Evolutionary conservation across 2,888 invertebrate species (phyloP), one percentile per base, ranked within the genome.

Genomic region (Clistopyga incitator): DNA sequence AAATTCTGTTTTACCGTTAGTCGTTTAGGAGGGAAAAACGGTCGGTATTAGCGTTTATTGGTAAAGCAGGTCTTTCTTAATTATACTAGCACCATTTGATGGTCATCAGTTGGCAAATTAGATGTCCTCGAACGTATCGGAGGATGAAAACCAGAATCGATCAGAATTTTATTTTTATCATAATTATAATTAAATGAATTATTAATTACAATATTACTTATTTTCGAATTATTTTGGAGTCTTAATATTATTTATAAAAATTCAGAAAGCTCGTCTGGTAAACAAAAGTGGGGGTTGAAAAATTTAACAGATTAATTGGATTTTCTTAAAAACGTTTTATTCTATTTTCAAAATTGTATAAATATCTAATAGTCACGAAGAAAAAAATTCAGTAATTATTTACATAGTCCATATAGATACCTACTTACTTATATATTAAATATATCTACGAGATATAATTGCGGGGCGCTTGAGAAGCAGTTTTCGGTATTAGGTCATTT

Each of bases 281-380:
- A 13, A 50, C n/a, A n/a, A 50, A 50, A 50, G n/a, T 23, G 10
- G 10, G 3, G 23, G 20, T 10, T 54, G 4, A 20, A 18, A 18
- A 1, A 10, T 54, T 54, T 54, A 6, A 25, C 54, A 59, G 1
- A 34, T 59, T 1, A 20, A 29, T 13, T 13, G 3, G 3, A 20
- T 50, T 70, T 70, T 70, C n/a, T 61, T 78, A 61, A 15, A 54
- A 65, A 65, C 23, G n/a, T 34, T 71, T 47, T 56, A 52, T 34
- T 71, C 59, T 56, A 34, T 56, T 56, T 64, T 64, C 75, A 56
- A 78, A 71, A 64, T 71, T 50, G 74, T 82, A 82, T 75, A 78
- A 82, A 82, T 82, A 82, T 75, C n/a, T 70, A 45, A 64, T 78
- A 18, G 56, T 75, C 45, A 68, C 82, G 72, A 70, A 52, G n/a